These are phyloP conservation scores for Pterocles orientalis DNA, from an alignment of 2,113 vertebrate genomes.

Conservation along the genomic window DNA sequence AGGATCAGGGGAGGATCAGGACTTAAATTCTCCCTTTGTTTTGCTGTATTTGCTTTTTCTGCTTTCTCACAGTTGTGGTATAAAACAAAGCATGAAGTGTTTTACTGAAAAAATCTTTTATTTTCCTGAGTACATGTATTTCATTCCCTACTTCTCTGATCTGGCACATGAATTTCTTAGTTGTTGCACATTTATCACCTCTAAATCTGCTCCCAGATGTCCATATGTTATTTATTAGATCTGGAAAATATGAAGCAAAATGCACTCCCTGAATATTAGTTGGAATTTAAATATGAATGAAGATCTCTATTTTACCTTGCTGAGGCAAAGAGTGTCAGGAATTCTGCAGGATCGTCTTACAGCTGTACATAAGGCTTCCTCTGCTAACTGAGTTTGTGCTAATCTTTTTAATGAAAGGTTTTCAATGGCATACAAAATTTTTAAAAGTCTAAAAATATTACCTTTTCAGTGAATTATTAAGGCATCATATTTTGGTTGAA, in stretches of 20 bases:
- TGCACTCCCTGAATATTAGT: neutral
- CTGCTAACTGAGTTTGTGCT: neutral
- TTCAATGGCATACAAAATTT: neutral
- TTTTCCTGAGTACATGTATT: neutral
- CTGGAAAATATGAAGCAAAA: constrained; percentile 28
- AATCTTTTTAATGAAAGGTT: neutral
- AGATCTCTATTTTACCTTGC: neutral
- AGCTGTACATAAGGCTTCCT: neutral
- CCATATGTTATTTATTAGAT: constrained; percentile 58
- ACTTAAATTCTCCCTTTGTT: neutral
- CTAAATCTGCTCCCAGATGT: constrained; percentile 16
- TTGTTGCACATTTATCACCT: constrained; percentile 4
- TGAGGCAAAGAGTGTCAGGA: neutral
- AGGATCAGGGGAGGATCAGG: neutral
- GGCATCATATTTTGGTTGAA: neutral
- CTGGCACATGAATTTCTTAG: neutral
- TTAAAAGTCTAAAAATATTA: neutral
- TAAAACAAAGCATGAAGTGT: neutral
- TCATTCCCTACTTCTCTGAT: neutral
- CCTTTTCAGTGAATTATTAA: neutral
- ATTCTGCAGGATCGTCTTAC: neutral
- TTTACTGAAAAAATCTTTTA: neutral
- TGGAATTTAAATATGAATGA: constrained; percentile 42
- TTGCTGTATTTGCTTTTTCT: neutral
- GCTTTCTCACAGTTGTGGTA: neutral